Evolutionary conservation across 2,797 vertebrate species (phyloP).

Genomic region (Pygocentrus nattereri): DNA sequence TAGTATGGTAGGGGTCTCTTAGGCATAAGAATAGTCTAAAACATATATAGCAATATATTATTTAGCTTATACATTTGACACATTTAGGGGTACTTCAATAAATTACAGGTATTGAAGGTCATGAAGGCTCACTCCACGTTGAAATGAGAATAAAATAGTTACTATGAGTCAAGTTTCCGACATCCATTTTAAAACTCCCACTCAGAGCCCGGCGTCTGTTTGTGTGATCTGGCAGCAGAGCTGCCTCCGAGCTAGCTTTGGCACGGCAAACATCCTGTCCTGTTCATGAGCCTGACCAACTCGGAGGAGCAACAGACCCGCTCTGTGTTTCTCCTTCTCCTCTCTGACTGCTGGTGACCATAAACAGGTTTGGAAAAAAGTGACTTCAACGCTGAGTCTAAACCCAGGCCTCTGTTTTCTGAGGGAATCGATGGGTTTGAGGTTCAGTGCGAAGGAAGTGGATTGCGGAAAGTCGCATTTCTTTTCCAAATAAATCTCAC

Average conservation of each 20-base stretch:
- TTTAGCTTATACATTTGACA: not conserved
- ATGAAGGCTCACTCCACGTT: not conserved
- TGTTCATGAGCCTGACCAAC: slow-evolving; percentile 19
- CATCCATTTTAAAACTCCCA: slow-evolving; percentile 18
- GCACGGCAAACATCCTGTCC: slow-evolving; percentile 47
- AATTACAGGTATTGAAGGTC: not conserved
- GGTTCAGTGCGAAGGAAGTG: slow-evolving; percentile 82
- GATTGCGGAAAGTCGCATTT: slow-evolving; percentile 77
- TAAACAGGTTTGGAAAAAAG: slow-evolving; percentile 23
- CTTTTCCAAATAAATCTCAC: slow-evolving; percentile 83
- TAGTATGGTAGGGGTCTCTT: too few species aligned
- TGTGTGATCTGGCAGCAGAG: slow-evolving; percentile 38
- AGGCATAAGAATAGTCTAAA: too few species aligned
- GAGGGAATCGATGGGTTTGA: slow-evolving; percentile 69
- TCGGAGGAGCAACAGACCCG: slow-evolving; percentile 9
- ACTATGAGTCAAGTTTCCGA: slow-evolving; percentile 30
- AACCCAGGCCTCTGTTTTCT: slow-evolving; percentile 49
- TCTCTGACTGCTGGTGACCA: slow-evolving; percentile 16
- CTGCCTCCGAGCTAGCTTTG: slow-evolving; percentile 39
- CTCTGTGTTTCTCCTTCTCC: slow-evolving; percentile 20
- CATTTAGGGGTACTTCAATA: not conserved
- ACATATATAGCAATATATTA: too few species aligned
- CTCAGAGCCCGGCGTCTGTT: slow-evolving; percentile 12
- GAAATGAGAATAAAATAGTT: slow-evolving; percentile 24
- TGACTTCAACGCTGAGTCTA: slow-evolving; percentile 46